Base-by-base conservation (phyloP, 2,888 invertebrate species). In the Oscheius sp. region DNA sequence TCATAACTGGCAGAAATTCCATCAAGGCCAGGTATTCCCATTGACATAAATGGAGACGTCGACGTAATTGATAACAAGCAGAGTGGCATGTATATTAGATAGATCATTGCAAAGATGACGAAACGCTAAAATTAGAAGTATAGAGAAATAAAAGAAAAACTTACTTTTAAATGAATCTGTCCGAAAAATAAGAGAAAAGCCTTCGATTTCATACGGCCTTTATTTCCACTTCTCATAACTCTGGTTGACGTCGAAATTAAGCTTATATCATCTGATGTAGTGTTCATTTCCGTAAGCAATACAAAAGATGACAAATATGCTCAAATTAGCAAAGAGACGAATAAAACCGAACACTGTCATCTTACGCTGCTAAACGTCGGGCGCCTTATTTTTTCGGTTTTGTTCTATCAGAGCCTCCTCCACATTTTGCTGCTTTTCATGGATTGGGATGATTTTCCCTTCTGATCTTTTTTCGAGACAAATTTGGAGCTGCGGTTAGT, bases 161-260 rank as follows among this genome's bases (percentile, higher is more conserved):
- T 6, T 1, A 63, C 72, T 63, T 72, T 72, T 21, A 52, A 27
- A 52, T 72, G 72, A 53, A 72, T 63, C 52, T 72, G 72, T 45
- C 72, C 72, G 23, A 72, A 72, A 49, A 72, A 63, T 63, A 61
- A 72, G 5, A 63, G 18, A 35, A 52, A 72, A 43, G 46, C 46
- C n/a, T 72, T 63, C 25, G 35, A 29, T 29, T 35, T 63, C 21
- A 29, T 25, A 5, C 29, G 53, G 6, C 41, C 18, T 52, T 35
- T 43, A 21, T 53, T 53, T 29, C 41, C 29, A n/a, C 27, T 56
- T 23, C 58, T 56, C 1, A 59, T 29, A n/a, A 70, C 55, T 58
- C 69, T 43, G 1, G 69, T 70, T 18, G 58, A 70, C 18, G 69
- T 70, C 21, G 69, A 70, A 12, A 29, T 9, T 12, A 66, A 27